Percentiles rank a stretch among this genome's conserved stretches.
These are phyloP conservation scores for Taphrorychus bicolor DNA, from an alignment of 2,888 invertebrate species.

Conservation along the genomic window DNA sequence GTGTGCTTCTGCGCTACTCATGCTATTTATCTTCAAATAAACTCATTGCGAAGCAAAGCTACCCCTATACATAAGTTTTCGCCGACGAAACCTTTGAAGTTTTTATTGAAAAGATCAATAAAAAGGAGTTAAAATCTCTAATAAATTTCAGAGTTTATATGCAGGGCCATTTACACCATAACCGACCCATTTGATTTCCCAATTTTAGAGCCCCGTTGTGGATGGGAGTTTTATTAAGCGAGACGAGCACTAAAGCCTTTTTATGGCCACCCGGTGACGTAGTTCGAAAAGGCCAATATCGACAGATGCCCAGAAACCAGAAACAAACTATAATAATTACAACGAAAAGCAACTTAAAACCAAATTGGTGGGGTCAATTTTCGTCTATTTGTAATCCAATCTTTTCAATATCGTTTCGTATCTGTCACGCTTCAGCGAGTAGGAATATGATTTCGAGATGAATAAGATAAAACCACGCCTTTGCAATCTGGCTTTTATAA, in stretches of 20 bases:
- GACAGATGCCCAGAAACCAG: too few species aligned
- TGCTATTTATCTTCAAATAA: slow-evolving; percentile 11
- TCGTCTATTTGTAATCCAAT: slow-evolving; percentile 15
- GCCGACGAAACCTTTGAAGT: too few species aligned
- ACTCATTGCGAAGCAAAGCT: too few species aligned
- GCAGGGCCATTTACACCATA: slow-evolving; percentile 17
- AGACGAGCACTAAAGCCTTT: background rate
- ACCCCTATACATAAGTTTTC: too few species aligned
- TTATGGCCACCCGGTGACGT: background rate
- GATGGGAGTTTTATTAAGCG: slow-evolving; percentile 13
- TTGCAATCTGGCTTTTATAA: slow-evolving; percentile 28
- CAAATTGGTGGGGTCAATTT: slow-evolving; percentile 6
- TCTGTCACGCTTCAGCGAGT: slow-evolving; percentile 19
- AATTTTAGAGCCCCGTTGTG: slow-evolving; percentile 13
- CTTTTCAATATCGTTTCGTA: slow-evolving; percentile 21
- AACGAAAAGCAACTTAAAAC: background rate
- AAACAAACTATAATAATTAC: background rate
- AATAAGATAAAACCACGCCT: slow-evolving; percentile 34
- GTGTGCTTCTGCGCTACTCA: slow-evolving; percentile 15
- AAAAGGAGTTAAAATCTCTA: background rate
- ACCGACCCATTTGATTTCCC: slow-evolving; percentile 12
- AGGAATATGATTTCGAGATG: slow-evolving; percentile 34
- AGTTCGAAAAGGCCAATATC: background rate
- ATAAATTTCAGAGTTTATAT: slow-evolving; percentile 26
- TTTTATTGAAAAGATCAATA: too few species aligned